These are phyloP conservation scores for Drosophila asahinai DNA, from an alignment of 1,140 invertebrate species.

Conservation along the genomic window DNA sequence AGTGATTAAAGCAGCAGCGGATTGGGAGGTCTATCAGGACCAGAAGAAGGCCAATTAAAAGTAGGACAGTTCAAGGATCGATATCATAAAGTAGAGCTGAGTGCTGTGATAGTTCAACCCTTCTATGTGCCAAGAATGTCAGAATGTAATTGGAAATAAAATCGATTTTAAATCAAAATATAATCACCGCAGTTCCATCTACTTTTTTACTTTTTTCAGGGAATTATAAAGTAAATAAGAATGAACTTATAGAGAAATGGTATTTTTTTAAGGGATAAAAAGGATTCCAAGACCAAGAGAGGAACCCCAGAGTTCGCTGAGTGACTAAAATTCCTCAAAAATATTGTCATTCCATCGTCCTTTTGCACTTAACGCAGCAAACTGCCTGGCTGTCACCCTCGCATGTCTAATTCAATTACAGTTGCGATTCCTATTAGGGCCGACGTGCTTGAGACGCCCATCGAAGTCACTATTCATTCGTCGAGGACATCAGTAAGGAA, in stretches of 20 bases:
- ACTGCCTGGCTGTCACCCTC: constrained; percentile 13
- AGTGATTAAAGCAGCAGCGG: too few species aligned
- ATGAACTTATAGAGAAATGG: too few species aligned
- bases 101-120: too few species aligned
- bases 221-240: too few species aligned
- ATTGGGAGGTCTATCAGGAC: neutral
- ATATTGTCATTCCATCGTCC: constrained; percentile 6
- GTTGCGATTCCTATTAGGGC: constrained; percentile 31
- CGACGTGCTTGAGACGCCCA: constrained; percentile 39
- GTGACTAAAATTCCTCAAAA: constrained; percentile 7
- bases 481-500: constrained; percentile 19
- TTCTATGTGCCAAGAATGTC: too few species aligned
- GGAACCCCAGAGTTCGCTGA: neutral
- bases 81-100: too few species aligned
- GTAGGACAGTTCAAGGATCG: too few species aligned
- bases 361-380: constrained; percentile 18
- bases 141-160: too few species aligned
- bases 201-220: too few species aligned
- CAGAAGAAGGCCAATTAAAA: too few species aligned
- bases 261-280: neutral
- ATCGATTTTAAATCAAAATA: too few species aligned
- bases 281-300: neutral
- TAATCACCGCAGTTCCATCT: too few species aligned
- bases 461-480: constrained; percentile 39
- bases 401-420: constrained; percentile 49